Evolutionary conservation across 2,888 invertebrate species (phyloP), one percentile per base, ranked within the genome.

Genomic region (Sinohyriopsis cumingii): DNA sequence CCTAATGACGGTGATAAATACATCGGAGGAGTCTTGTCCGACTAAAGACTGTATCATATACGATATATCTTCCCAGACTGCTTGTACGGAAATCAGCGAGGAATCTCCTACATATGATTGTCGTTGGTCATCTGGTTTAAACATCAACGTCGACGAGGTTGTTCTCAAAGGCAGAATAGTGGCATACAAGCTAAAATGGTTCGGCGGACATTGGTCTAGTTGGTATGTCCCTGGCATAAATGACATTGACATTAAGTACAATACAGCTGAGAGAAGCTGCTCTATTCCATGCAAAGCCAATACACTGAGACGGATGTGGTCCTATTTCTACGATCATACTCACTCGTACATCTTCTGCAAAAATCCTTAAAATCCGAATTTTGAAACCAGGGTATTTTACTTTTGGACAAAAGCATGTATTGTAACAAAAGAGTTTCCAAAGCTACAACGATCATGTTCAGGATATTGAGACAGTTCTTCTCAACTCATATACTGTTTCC

Each of bases 141-240:
- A 66, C 55, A 28, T 45, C 15, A 45, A 45, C 12, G 45, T 45
- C 45, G 45, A 45, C 15, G 45, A 45, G 45, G 25, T 68, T 19
- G 56, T 67, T 20, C 33, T 59, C 18, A 24, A 65, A 3, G 68
- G 70, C 2, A 60, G 59, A 55, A 72, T 76, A n/a, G 33, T 59
- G 20, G 75, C 75, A 18, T 72, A 75, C 65, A 70, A 66, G 54
- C 70, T 75, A 55, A 25, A 33, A 25, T 70, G 75, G 75, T 72
- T 63, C 59, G 68, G 45, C n/a, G 65, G 72, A n/a, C 0, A 0
- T 1, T 75, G 75, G 75, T 67, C 69, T 6, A 60, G 56, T 15
- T 72, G 72, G 75, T 75, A 45, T 57, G 70, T 75, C 12, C 66
- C 69, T 1, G 75, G 75, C 0, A 22, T 62, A 59, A 75, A 75